Conservation (phyloP, 2,888 invertebrate species). For the Thymelicus sylvestris region DNA sequence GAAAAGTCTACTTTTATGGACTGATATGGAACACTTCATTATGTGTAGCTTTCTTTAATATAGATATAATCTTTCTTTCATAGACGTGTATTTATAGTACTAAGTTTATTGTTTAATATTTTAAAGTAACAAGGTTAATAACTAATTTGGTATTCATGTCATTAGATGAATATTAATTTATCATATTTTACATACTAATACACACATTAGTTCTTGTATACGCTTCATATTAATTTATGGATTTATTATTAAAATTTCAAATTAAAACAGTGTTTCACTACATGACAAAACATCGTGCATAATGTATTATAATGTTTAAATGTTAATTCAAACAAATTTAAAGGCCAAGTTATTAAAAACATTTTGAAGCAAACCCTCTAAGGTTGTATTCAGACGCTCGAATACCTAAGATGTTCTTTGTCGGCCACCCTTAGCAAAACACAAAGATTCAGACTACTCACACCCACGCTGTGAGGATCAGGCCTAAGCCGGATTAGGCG, state of each 20-base stretch:
- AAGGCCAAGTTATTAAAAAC: not conserved
- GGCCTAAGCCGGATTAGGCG: conserved; percentile 79
- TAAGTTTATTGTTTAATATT: too few relatives aligned
- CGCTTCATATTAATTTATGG: not conserved
- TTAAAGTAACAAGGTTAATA: too few relatives aligned
- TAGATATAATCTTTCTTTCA: too few relatives aligned
- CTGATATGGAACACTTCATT: too few relatives aligned
- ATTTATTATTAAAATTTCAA: not conserved
- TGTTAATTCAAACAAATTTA: not conserved
- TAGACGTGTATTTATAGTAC: too few relatives aligned
- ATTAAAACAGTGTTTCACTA: not conserved
- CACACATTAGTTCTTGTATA: not conserved
- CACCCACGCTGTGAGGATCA: conserved; percentile 62
- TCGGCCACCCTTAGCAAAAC: conserved; percentile 9
- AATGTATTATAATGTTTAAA: not conserved
- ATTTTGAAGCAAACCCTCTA: not conserved
- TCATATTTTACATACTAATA: not conserved
- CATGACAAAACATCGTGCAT: not conserved
- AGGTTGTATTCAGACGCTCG: not conserved
- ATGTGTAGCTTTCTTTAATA: too few relatives aligned
- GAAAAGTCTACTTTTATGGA: too few relatives aligned
- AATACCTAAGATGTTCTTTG: conserved; percentile 5
- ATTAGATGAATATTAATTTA: not conserved
- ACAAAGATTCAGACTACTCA: conserved; percentile 45
- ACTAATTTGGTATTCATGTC: too few relatives aligned